Evolutionary conservation across 1,140 invertebrate species (phyloP).

Genomic region (Eumeta japonica): DNA sequence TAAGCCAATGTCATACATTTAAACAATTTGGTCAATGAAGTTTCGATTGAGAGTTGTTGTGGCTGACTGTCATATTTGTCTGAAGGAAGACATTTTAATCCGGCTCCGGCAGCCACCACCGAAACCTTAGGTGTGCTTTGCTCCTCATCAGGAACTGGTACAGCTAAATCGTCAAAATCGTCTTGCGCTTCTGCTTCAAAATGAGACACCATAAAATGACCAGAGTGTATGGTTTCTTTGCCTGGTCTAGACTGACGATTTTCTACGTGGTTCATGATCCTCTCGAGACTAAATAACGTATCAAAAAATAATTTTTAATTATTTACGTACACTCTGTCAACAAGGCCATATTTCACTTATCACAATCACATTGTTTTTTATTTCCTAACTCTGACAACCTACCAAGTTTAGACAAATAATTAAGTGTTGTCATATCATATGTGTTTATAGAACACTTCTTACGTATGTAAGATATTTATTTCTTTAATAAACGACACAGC

Average conservation of each 20-base stretch:
- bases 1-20: slow-evolving; percentile 96
- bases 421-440: too few species aligned
- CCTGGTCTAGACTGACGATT: slow-evolving; percentile 38
- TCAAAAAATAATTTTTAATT: background rate
- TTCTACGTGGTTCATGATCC: slow-evolving; percentile 45
- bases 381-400: slow-evolving; percentile 25
- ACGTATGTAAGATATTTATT: too few species aligned
- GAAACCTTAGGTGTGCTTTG: slow-evolving; percentile 43
- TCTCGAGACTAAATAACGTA: slow-evolving; percentile 8
- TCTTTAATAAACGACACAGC: too few species aligned
- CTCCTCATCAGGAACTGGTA: slow-evolving; percentile 70
- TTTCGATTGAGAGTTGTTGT: slow-evolving; percentile 83
- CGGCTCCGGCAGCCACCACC: slow-evolving; percentile 40
- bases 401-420: too few species aligned
- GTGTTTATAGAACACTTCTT: too few species aligned
- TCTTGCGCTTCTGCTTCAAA: slow-evolving; percentile 92
- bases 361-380: slow-evolving; percentile 43
- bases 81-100: slow-evolving; percentile 32
- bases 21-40: slow-evolving; percentile 91
- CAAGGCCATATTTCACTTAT: slow-evolving; percentile 42
- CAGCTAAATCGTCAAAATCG: slow-evolving; percentile 78
- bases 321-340: background rate
- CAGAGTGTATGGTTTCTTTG: slow-evolving; percentile 88
- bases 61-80: slow-evolving; percentile 54
- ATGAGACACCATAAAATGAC: slow-evolving; percentile 97